phyloP scores from a whole-genome alignment of 1,140 invertebrate genomes.

The Meloidogyne exigua region DNA sequence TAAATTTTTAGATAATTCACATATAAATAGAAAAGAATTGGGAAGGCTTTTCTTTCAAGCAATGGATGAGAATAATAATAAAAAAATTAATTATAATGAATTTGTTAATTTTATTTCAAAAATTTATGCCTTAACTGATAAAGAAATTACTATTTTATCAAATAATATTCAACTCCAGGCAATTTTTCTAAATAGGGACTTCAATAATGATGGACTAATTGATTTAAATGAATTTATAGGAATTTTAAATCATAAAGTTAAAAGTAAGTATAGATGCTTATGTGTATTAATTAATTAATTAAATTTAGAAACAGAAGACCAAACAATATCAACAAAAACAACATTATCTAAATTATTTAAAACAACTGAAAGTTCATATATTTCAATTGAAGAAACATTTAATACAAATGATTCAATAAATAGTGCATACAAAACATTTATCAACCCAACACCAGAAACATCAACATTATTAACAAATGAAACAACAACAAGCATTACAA shows the following conservation, averaged over 20 bases:
- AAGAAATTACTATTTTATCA: not conserved
- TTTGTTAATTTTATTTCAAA: not conserved
- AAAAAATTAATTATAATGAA: not conserved
- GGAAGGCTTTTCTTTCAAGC: not conserved
- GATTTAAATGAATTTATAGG: conserved; percentile 2
- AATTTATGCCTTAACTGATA: not conserved
- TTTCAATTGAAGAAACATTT: too few species aligned
- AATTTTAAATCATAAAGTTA: conserved; percentile 1
- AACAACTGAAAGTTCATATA: not conserved
- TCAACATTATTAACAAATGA: too few species aligned
- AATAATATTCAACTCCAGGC: not conserved
- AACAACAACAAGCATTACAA: too few species aligned
- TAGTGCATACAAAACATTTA: too few species aligned
- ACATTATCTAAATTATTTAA: not conserved
- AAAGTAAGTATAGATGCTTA: too few species aligned
- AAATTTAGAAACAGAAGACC: not conserved
- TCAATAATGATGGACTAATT: not conserved
- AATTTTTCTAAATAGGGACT: not conserved
- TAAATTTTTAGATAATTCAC: not conserved
- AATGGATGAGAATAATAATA: not conserved
- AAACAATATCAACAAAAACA: not conserved
- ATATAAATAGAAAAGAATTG: not conserved
- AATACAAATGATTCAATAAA: too few species aligned
- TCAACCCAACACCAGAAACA: too few species aligned
- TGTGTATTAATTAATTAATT: too few species aligned